phyloP scores from a whole-genome alignment of 2,797 vertebrate species.

The Enteromius radiatus region DNA sequence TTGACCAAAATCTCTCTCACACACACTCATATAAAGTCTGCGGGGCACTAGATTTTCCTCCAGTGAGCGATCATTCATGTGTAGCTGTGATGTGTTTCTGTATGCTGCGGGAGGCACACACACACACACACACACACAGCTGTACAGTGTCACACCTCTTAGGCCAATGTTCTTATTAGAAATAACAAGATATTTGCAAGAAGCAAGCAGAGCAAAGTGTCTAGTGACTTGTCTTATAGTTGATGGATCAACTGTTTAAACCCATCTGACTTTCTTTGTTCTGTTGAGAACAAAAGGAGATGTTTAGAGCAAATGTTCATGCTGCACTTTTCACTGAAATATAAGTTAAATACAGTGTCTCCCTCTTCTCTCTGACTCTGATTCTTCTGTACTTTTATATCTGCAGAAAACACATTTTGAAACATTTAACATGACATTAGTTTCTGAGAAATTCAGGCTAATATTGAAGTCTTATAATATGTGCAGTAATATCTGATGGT shows the following conservation, averaged over 20 bases:
- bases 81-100: background rate
- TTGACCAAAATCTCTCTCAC: background rate
- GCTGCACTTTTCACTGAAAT: background rate
- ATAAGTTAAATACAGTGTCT: background rate
- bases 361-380: background rate
- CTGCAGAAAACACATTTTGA: no score
- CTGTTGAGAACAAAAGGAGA: background rate
- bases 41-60: background rate
- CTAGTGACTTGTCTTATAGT: background rate
- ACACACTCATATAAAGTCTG: background rate
- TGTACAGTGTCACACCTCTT: background rate
- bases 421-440: background rate
- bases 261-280: background rate
- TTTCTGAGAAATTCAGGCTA: background rate
- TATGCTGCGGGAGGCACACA: slow-evolving; percentile 38
- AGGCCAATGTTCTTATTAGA: background rate
- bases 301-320: background rate
- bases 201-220: background rate
- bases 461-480: background rate
- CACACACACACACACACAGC: background rate
- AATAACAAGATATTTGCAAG: slow-evolving; percentile 5
- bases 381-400: no score
- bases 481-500: background rate
- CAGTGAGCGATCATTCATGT: slow-evolving; percentile 5
- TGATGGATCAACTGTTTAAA: background rate